phyloP scores from a whole-genome alignment of 1,140 invertebrate genomes.

The Hycleus cichorii region DNA sequence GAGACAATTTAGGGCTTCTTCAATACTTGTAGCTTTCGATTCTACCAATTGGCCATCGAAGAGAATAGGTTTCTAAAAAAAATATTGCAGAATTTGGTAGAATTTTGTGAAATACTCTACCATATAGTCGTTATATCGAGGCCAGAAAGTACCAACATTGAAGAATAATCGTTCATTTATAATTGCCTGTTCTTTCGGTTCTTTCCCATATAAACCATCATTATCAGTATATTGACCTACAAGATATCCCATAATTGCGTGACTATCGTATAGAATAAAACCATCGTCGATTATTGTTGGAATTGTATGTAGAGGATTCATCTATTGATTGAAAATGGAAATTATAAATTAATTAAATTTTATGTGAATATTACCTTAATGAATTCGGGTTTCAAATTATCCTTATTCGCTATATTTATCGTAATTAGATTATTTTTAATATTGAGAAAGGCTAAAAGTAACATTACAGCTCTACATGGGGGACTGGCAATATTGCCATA shows the following conservation, averaged over 20 bases:
- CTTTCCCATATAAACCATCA: slow-evolving; percentile 45
- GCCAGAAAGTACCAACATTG: slow-evolving; percentile 42
- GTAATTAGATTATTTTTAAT: slow-evolving; percentile 43
- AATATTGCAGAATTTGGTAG: too few species aligned
- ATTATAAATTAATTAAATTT: slow-evolving; percentile 1
- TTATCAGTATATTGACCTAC: slow-evolving; percentile 45
- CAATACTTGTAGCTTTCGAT: slow-evolving; percentile 20
- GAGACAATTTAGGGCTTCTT: slow-evolving; percentile 39
- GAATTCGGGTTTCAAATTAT: slow-evolving; percentile 45
- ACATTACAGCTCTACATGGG: slow-evolving; percentile 44
- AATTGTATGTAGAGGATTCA: slow-evolving; percentile 38
- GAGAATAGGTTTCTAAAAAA: too few species aligned
- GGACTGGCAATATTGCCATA: slow-evolving; percentile 46
- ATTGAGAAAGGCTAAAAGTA: slow-evolving; percentile 44
- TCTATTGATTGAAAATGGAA: slow-evolving; percentile 32
- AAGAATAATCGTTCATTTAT: slow-evolving; percentile 46
- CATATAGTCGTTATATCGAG: slow-evolving; percentile 32
- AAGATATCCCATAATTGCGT: slow-evolving; percentile 45
- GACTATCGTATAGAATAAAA: slow-evolving; percentile 32
- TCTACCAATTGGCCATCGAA: too few species aligned
- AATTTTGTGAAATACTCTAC: slow-evolving; percentile 20
- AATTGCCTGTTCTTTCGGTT: slow-evolving; percentile 41
- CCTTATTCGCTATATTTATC: slow-evolving; percentile 40
- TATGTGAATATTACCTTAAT: slow-evolving; percentile 34
- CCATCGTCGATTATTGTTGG: slow-evolving; percentile 30